Conservation (phyloP, 2,888 invertebrate genomes). For the Drosophila fungiperda region DNA sequence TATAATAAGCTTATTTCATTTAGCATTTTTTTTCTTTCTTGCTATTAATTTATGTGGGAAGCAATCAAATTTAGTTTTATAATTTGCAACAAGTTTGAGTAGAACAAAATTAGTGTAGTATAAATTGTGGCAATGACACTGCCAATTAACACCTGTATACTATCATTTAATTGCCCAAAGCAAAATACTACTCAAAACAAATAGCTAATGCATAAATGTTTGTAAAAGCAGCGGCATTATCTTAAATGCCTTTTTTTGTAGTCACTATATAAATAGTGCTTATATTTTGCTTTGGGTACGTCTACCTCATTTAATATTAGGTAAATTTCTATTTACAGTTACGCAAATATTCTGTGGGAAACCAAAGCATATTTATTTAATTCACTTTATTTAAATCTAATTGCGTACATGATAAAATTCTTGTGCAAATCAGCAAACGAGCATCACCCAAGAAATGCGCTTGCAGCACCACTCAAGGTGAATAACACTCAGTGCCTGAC, state of each 20-base stretch:
- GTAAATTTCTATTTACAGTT: neutral
- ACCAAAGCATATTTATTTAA: neutral
- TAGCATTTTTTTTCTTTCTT: neutral
- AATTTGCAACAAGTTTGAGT: constrained; percentile 3
- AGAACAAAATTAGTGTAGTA: neutral
- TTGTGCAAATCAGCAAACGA: neutral
- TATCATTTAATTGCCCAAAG: constrained; percentile 8
- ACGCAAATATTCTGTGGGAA: neutral
- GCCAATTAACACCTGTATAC: constrained; percentile 45
- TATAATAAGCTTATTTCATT: constrained; percentile 59
- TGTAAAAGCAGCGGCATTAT: constrained; percentile 14
- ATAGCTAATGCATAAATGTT: constrained; percentile 1
- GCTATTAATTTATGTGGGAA: constrained; percentile 69
- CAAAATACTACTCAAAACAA: neutral
- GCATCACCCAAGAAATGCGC: constrained; percentile 7
- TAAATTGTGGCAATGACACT: constrained; percentile 23
- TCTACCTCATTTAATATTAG: neutral
- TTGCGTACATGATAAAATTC: neutral
- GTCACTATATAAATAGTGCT: neutral
- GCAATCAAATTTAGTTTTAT: constrained; percentile 23
- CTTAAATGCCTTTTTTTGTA: neutral
- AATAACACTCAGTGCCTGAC: constrained; percentile 39
- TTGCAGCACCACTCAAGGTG: constrained; percentile 37
- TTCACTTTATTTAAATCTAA: neutral
- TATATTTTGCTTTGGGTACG: neutral